Evolutionary conservation across 92 coral and sea anemone genomes (phyloP), one percentile per base, ranked within the genome.

Genomic region (Bergia sp.): DNA sequence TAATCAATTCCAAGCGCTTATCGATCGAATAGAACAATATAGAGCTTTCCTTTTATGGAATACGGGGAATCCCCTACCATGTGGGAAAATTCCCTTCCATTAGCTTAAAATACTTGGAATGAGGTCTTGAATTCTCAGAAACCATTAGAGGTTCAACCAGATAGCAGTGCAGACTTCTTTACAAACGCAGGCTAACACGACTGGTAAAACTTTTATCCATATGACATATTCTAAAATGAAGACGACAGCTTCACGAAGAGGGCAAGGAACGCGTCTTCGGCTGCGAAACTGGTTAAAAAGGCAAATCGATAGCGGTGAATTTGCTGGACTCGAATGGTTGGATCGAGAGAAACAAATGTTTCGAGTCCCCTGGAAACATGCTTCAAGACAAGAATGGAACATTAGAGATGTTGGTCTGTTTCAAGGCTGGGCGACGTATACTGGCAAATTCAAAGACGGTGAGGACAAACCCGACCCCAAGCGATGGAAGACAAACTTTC

Each of bases 401-500:
- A 18, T 5, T 4, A 13, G 61, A 5, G 94, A 94, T 37, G 37
- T 74, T 7, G 85, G 73, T 41, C 87, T 94, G 79, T 94, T 94
- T 74, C 76, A 72, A 0, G 91, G 90, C 67, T 94, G 97, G 97
- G 97, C 97, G 5, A 53, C 57, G 4, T 82, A 94, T 45, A 92
- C 97, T 39, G 97, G 97, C n/a, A 92, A 83, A 43, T 94, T 29
- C 79, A 89, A 16, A 21, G 44, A 36, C 1, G 91, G 80, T 29
- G 9, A 36, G 20, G 89, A 84, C 43, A 23, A 1, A 18, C 91
- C 88, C 3, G 89, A 90, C 73, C 93, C 93, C 3, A 91, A 88
- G 37, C 90, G 93, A 6, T 92, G 95, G 97, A 94, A 94, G 76
- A 92, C 97, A 5, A 94, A 94, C 76, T 92, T 94, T 67, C 88